Evolutionary conservation across 2,888 invertebrate genomes (phyloP), one percentile per base, ranked within the genome.

Genomic region (Acronicta psi): DNA sequence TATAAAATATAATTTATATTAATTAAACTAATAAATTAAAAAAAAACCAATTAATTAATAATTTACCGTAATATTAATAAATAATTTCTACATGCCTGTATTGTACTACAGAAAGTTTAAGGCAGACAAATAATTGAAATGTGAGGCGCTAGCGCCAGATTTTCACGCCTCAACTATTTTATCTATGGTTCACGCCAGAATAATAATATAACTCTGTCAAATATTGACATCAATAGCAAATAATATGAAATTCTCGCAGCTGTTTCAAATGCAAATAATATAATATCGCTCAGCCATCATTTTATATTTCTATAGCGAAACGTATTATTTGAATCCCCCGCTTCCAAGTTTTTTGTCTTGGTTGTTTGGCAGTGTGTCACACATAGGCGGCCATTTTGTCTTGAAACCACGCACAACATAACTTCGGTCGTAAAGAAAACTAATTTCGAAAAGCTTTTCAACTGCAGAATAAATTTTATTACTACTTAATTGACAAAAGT

Each of bases 331-430:
- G 20, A 10, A 13, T 23, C 25, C 37, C 10, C 18, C 23, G 17
- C 46, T 51, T 41, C 43, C 49, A 60, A 59, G 52, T 53, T 71
- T n/a, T n/a, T n/a, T n/a, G n/a, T n/a, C n/a, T n/a, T n/a, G n/a
- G n/a, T n/a, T n/a, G n/a, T n/a, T n/a, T n/a, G n/a, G n/a, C 72
- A 67, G 18, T 14, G 44, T 31, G 42, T 41, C 25, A 53, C 36
- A 23, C 18, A 55, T 3, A 11, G 14, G 18, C 47, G 13, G 47
- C 65, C 58, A 66, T 66, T 44, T 64, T 64, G 37, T 52, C 18
- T 45, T 50, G 8, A n/a, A 44, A 62, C 34, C 43, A 17, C 23
- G 25, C n/a, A 25, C 17, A 34, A 23, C 17, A 42, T 20, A 11
- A 10, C 16, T 9, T 41, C 14, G 18, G 36, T 17, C 69, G 16